Evolutionary conservation across 1,140 invertebrate genomes (phyloP).

Genomic region (Tetramorium parvispinum): DNA sequence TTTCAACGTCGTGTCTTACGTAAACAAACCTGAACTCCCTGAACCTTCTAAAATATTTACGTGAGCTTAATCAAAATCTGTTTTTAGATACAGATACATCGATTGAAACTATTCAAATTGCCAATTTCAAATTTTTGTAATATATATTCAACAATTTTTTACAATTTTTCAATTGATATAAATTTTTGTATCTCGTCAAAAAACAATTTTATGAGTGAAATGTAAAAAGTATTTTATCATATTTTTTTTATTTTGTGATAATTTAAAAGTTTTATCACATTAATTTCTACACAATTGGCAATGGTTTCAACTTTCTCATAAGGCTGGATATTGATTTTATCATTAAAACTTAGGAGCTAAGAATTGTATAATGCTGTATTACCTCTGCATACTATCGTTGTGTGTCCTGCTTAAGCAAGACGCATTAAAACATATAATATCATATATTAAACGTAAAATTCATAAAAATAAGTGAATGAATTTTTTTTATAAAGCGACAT

Average conservation of each 20-base stretch:
- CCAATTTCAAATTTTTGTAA: conserved; percentile 33
- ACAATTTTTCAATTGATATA: not conserved
- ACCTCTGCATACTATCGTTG: not conserved
- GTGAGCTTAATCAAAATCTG: conserved; percentile 43
- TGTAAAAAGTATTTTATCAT: not conserved
- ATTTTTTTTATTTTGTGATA: not conserved
- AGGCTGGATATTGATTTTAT: conserved; percentile 17
- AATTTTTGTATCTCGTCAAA: not conserved
- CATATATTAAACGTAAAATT: not conserved
- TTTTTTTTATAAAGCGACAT: not conserved
- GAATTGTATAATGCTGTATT: conserved; percentile 8
- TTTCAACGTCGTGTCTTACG: conserved; percentile 13
- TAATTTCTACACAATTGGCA: conserved; percentile 31
- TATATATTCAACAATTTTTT: not conserved
- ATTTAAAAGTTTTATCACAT: conserved; percentile 14
- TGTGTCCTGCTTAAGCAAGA: not conserved
- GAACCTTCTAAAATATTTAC: conserved; percentile 63
- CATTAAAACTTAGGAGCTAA: conserved; percentile 36
- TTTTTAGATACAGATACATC: not conserved
- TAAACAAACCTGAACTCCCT: conserved; percentile 65
- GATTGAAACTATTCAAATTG: conserved; percentile 29
- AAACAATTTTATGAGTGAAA: not conserved
- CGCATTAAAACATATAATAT: too few species aligned
- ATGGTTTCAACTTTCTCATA: conserved; percentile 8
- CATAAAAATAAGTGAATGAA: not conserved